phyloP scores from a whole-genome alignment of 2,888 invertebrate genomes.

The Beris morrisii region DNA sequence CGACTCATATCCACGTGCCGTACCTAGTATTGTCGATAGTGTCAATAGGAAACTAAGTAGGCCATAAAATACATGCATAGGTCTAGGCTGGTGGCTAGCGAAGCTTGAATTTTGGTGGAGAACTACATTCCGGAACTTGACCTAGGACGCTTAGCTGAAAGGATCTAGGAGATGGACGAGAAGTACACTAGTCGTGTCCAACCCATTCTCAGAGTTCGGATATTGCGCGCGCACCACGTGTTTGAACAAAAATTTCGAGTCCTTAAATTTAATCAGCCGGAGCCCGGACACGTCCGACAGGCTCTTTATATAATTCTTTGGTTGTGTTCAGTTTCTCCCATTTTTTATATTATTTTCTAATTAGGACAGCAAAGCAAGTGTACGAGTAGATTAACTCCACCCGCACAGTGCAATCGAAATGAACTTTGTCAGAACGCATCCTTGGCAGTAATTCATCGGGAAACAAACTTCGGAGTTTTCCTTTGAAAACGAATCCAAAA shows the following conservation, averaged over 20 bases:
- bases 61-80: too few species aligned
- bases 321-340: constrained; percentile 9
- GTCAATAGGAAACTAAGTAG: too few species aligned
- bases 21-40: too few species aligned
- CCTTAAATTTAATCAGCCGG: background rate
- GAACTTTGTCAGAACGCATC: background rate
- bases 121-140: constrained; percentile 7
- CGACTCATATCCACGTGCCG: too few species aligned
- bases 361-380: constrained; percentile 2
- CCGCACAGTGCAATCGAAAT: background rate
- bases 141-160: background rate
- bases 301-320: constrained; percentile 12
- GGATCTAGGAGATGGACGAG: background rate
- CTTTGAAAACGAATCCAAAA: background rate
- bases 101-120: too few species aligned
- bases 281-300: constrained; percentile 2
- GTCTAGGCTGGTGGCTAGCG: too few species aligned
- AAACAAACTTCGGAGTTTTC: background rate
- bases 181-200: background rate
- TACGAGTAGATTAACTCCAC: background rate
- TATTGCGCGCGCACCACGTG: constrained; percentile 57
- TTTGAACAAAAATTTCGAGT: constrained; percentile 41
- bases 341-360: constrained; percentile 9
- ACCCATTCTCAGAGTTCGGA: constrained; percentile 26
- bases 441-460: constrained; percentile 5